Base-by-base conservation (phyloP, 2,888 invertebrate species). In the Dorcus parallelipipedus region DNA sequence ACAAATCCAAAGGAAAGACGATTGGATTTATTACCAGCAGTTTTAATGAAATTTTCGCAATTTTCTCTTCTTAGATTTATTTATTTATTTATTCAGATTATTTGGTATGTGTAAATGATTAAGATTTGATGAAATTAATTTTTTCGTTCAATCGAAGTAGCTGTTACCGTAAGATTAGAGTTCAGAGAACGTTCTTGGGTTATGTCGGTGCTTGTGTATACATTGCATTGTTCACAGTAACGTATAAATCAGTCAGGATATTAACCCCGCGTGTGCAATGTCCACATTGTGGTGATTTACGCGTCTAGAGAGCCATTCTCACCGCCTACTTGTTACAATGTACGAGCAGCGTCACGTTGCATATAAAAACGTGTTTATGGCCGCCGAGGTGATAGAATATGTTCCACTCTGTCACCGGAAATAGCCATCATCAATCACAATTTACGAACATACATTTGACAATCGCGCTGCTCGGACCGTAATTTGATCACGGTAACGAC, bases 201-300 rank as follows among this genome's bases (percentile, higher is more conserved):
- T 26, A n/a, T 20, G 20, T 48, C 10, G n/a, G 26, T 9, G 20
- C 40, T 38, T 52, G 10, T 43, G 56, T 51, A 56, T 48, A 56
- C 52, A 55, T 41, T 48, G 54, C 49, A 59, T 59, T 59, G 59
- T 59, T 55, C 52, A 51, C 39, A 41, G 51, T 49, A 48, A 49
- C 45, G 62, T 65, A 74, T 76, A 76, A 76, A 76, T 76, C 76
- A 76, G 70, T 71, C 69, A 71, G 72, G 73, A 75, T 76, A 77
- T 78, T 76, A 78, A 77, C 76, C 77, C 76, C 75, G 75, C 69
- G 76, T 74, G 75, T 76, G 73, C 73, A 76, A 73, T 76, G 77
- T 75, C 75, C 75, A 70, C 73, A 71, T 69, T 63, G 66, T 65
- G 69, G 73, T 76, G 76, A 77, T 76, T 76, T 77, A 77, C 75